Conservation (phyloP, 1,140 invertebrate genomes). For the Drosophila lacertosa region DNA sequence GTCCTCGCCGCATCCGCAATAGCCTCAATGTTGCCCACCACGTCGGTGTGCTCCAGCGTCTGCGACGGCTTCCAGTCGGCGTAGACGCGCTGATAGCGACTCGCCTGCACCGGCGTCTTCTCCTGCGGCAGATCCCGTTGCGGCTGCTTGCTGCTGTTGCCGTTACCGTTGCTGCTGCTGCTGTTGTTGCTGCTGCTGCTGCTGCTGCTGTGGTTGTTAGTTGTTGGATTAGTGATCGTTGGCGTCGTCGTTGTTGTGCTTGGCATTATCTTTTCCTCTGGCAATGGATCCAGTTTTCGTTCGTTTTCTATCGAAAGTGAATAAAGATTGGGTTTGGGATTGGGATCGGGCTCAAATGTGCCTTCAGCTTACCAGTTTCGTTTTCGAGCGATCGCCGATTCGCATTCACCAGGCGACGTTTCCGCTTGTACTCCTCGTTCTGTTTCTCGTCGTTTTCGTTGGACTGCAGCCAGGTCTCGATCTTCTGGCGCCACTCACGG, state of each 20-base stretch:
- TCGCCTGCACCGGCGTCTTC: background rate
- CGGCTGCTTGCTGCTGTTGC: constrained; percentile 9
- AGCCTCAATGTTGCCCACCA: constrained; percentile 92
- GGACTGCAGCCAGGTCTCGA: constrained; percentile 95
- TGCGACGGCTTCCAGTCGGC: constrained; percentile 91
- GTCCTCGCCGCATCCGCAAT: constrained; percentile 86
- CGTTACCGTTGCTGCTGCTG: constrained; percentile 6
- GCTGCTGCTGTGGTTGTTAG: constrained; percentile 6
- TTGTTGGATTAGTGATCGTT: constrained; percentile 71
- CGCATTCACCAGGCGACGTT: constrained; percentile 87
- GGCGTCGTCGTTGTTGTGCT: constrained; percentile 65
- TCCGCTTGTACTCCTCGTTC: constrained; percentile 87
- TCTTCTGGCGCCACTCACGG: constrained; percentile 93
- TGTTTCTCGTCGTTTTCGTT: constrained; percentile 93
- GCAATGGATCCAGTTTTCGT: constrained; percentile 89
- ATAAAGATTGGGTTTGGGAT: background rate
- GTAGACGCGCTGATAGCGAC: constrained; percentile 87
- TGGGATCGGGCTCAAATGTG: background rate
- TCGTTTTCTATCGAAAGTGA: constrained; percentile 87
- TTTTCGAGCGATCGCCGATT: constrained; percentile 91
- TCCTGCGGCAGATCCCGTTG: constrained; percentile 14
- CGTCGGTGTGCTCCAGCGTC: constrained; percentile 91
- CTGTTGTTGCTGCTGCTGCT: constrained; percentile 23
- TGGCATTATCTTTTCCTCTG: constrained; percentile 86
- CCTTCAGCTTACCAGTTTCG: constrained; percentile 88